phyloP scores from a whole-genome alignment of 1,140 invertebrate genomes.

The Drosophila nebulosa region DNA sequence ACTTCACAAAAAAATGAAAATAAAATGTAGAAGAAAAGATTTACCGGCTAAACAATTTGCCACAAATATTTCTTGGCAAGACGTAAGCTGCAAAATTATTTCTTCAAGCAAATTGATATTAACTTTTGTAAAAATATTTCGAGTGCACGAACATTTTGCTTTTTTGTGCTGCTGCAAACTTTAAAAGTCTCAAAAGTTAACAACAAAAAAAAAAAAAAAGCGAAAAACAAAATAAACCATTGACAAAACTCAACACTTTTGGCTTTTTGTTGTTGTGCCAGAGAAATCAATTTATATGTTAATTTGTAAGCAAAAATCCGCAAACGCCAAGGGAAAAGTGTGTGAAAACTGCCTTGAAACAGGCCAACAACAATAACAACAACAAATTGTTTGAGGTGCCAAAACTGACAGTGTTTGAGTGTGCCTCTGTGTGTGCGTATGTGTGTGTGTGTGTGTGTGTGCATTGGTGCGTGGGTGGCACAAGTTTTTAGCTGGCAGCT shows the following conservation, averaged over 20 bases:
- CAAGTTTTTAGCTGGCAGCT: constrained; percentile 61
- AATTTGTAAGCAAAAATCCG: constrained; percentile 68
- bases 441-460: constrained; percentile 3
- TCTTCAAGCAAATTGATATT: neutral
- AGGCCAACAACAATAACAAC: constrained; percentile 26
- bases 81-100: constrained; percentile 25
- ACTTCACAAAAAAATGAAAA: neutral
- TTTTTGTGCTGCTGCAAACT: constrained; percentile 13
- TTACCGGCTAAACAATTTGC: constrained; percentile 44
- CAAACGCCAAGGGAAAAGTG: constrained; percentile 24
- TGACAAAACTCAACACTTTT: constrained; percentile 58
- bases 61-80: neutral
- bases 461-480: constrained; percentile 11
- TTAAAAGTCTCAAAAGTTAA: constrained; percentile 10
- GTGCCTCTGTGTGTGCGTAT: constrained; percentile 18
- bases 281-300: constrained; percentile 79
- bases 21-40: constrained; percentile 30
- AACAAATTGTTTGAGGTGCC: constrained; percentile 64
- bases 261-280: constrained; percentile 40
- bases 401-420: constrained; percentile 67
- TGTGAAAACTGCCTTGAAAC: constrained; percentile 48
- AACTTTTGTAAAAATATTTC: neutral
- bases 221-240: constrained; percentile 23
- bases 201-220: neutral
- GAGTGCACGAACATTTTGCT: neutral